Percentiles rank a stretch among this genome's conserved stretches.
Conservation (phyloP, 2,797 vertebrate species). For the Peromyscus aztecus region DNA sequence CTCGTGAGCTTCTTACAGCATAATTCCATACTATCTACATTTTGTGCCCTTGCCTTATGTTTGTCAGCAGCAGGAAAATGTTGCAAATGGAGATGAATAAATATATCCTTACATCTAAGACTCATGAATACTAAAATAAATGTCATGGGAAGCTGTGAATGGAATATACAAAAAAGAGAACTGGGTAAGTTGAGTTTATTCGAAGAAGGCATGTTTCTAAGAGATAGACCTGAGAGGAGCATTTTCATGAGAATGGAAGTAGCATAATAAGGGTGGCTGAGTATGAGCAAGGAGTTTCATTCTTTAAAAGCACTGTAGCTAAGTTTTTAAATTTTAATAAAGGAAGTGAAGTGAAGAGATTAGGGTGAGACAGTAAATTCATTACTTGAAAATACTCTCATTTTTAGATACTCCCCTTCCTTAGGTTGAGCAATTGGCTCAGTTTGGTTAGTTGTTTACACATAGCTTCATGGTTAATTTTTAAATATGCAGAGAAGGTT, state of each 20-base stretch:
- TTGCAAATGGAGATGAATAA: constrained; percentile 13
- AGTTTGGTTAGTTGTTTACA: constrained; percentile 55
- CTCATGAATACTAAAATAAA: constrained; percentile 25
- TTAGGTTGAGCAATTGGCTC: neutral
- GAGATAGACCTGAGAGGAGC: neutral
- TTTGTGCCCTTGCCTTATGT: constrained; percentile 2
- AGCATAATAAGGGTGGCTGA: neutral
- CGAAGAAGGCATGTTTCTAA: constrained; percentile 32
- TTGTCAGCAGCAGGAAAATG: constrained; percentile 19
- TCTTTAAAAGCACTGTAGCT: neutral
- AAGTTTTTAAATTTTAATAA: constrained; percentile 33
- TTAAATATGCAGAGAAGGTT: neutral
- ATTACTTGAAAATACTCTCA: constrained; percentile 40
- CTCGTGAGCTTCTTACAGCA: neutral
- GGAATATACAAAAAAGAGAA: neutral
- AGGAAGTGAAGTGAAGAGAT: constrained; percentile 19
- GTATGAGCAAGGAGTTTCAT: neutral
- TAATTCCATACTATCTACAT: neutral
- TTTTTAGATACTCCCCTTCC: neutral
- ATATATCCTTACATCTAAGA: neutral
- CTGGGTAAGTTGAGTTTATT: constrained; percentile 21
- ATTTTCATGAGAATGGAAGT: constrained; percentile 12
- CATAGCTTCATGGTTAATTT: constrained; percentile 2
- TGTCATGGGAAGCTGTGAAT: neutral
- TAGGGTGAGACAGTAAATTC: neutral